A percentile compares a stretch with the other conserved stretches of the same genome.
Conservation (phyloP, 2,888 invertebrate genomes). For the Plebejus melissa region DNA sequence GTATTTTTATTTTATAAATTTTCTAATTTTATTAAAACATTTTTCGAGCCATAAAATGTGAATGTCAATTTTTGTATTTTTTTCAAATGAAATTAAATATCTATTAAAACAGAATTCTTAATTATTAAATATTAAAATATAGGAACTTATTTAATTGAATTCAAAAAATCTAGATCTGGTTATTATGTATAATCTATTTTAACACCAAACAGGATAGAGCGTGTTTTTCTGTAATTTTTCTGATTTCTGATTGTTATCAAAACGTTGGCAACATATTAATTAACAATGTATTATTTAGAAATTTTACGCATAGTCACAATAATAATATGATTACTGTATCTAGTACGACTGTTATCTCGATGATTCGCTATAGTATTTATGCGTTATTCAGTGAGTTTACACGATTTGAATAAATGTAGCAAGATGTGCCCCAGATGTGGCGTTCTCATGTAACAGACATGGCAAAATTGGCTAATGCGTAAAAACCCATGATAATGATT, state of each 20-base stretch:
- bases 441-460: conserved; percentile 2
- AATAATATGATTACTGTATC: neutral
- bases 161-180: neutral
- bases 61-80: neutral
- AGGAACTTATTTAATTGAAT: neutral
- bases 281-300: neutral
- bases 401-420: conserved; percentile 26
- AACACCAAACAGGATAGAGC: no score
- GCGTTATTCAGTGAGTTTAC: conserved; percentile 5
- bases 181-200: neutral
- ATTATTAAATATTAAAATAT: neutral
- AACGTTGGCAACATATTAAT: neutral
- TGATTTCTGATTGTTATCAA: neutral
- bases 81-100: neutral
- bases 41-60: neutral
- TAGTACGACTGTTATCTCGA: neutral
- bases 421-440: conserved; percentile 25
- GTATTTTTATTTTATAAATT: no score
- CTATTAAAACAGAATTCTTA: neutral
- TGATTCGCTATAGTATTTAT: neutral
- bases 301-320: neutral
- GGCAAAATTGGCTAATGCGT: neutral
- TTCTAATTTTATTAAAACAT: neutral
- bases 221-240: neutral
- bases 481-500: neutral